Percentiles rank a stretch among this genome's conserved stretches.
Conservation (phyloP, 2,888 invertebrate species). For the Pedicia rivosa region DNA sequence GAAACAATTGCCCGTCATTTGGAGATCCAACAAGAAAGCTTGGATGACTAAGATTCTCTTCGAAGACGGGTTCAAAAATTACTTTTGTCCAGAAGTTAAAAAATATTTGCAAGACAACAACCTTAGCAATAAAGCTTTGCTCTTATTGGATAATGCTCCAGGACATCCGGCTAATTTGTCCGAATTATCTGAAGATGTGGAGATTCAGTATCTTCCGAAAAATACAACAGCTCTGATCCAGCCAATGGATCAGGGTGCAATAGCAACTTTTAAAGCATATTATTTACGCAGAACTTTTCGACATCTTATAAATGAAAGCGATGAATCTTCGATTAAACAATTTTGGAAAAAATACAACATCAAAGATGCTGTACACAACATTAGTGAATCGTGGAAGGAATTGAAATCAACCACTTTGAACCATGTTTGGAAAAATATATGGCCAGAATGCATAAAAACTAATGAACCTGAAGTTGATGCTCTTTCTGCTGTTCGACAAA, state of each 20-base stretch:
- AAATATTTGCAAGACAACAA: slow-evolving; percentile 8
- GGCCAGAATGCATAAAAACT: slow-evolving; percentile 15
- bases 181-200: slow-evolving; percentile 8
- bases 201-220: slow-evolving; percentile 13
- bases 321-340: no score
- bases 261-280: not conserved
- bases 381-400: no score
- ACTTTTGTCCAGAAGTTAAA: slow-evolving; percentile 10
- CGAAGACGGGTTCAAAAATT: slow-evolving; percentile 10
- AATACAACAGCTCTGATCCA: slow-evolving; percentile 14
- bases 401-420: slow-evolving; percentile 15
- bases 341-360: no score
- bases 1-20: slow-evolving; percentile 3
- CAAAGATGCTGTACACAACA: no score
- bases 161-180: slow-evolving; percentile 7
- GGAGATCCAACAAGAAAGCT: slow-evolving; percentile 3
- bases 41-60: slow-evolving; percentile 10
- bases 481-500: slow-evolving; percentile 13
- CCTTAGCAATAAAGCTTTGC: slow-evolving; percentile 9
- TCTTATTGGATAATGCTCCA: slow-evolving; percentile 10
- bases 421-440: slow-evolving; percentile 15
- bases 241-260: slow-evolving; percentile 11
- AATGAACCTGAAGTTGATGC: slow-evolving; percentile 11
- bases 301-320: no score
- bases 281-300: no score